Evolutionary conservation across 2,113 vertebrate genomes (phyloP).

Genomic region (Etheostoma cragini): DNA sequence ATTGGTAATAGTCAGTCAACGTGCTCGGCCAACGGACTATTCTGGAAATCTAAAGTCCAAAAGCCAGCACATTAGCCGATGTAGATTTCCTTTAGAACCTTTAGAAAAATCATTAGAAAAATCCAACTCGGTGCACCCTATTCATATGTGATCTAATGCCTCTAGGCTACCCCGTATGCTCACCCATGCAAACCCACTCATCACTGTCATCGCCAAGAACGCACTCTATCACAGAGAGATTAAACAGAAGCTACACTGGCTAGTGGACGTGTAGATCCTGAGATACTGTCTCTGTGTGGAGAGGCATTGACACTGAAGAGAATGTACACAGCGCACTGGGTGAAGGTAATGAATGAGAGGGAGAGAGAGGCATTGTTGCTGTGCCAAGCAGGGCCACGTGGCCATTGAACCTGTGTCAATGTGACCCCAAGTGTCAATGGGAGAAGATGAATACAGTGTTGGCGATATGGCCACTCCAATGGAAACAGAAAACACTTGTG

Average conservation of each 20-base stretch:
- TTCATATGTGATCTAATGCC: conserved; percentile 11
- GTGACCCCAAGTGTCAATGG: conserved; percentile 40
- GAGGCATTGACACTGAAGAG: conserved; percentile 33
- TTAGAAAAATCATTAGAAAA: conserved; percentile 10
- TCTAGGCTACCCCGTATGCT: neutral
- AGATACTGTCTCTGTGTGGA: neutral
- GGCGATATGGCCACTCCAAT: conserved; percentile 48
- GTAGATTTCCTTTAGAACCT: neutral
- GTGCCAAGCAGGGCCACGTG: conserved; percentile 45
- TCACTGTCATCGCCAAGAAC: conserved; percentile 12
- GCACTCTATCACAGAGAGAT: conserved; percentile 11
- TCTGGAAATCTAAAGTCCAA: neutral
- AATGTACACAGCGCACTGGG: neutral
- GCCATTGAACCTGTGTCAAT: conserved; percentile 54
- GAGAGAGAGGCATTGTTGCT: conserved; percentile 39
- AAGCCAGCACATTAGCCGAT: neutral
- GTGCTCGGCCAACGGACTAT: neutral
- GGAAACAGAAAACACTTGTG: conserved; percentile 54
- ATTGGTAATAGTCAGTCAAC: neutral
- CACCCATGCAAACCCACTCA: conserved; percentile 2
- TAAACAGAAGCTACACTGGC: conserved; percentile 11
- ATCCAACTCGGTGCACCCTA: conserved; percentile 3
- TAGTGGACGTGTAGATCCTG: conserved; percentile 31
- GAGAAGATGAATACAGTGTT: conserved; percentile 50
- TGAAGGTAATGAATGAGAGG: conserved; percentile 44